Conservation (phyloP, 35 echinoderm and acorn worm genomes). For the Patiria miniata region DNA sequence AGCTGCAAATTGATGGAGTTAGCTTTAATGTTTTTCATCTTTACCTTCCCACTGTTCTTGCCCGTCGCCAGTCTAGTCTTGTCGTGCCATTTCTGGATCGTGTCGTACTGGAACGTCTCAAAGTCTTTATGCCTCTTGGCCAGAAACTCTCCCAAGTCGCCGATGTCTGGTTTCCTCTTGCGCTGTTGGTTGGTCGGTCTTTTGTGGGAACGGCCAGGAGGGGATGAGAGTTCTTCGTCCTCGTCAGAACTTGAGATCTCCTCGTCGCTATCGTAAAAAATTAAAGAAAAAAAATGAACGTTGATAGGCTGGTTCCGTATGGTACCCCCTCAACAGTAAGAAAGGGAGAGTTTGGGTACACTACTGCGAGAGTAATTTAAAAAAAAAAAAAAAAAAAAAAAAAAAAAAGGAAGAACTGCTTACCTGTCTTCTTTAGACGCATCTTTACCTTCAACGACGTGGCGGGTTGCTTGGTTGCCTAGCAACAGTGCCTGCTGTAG, state of each 20-base stretch:
- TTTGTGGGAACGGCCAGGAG: background rate
- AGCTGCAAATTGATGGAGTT: no score
- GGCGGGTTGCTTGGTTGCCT: constrained; percentile 68
- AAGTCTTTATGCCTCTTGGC: constrained; percentile 81
- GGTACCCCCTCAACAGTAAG: no score
- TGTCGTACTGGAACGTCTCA: constrained; percentile 45
- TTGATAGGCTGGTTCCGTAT: no score
- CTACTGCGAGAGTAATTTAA: no score
- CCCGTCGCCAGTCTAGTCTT: constrained; percentile 67
- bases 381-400: no score
- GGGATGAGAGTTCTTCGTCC: background rate
- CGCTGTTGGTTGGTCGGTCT: background rate
- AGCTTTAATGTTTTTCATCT: no score
- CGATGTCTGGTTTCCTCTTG: constrained; percentile 51
- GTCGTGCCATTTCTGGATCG: constrained; percentile 82
- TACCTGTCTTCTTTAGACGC: background rate
- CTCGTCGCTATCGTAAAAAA: background rate
- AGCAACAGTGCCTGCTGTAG: constrained; percentile 66
- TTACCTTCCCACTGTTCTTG: constrained; percentile 73
- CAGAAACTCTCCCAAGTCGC: constrained; percentile 55
- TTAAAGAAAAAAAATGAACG: no score
- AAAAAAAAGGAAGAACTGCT: background rate
- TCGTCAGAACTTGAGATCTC: background rate
- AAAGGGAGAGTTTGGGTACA: no score
- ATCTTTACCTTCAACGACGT: constrained; percentile 38